Percentiles rank a stretch among this genome's conserved stretches.
Evolutionary conservation across 2,797 vertebrate species (phyloP).

Genomic region (Fratercula arctica): DNA sequence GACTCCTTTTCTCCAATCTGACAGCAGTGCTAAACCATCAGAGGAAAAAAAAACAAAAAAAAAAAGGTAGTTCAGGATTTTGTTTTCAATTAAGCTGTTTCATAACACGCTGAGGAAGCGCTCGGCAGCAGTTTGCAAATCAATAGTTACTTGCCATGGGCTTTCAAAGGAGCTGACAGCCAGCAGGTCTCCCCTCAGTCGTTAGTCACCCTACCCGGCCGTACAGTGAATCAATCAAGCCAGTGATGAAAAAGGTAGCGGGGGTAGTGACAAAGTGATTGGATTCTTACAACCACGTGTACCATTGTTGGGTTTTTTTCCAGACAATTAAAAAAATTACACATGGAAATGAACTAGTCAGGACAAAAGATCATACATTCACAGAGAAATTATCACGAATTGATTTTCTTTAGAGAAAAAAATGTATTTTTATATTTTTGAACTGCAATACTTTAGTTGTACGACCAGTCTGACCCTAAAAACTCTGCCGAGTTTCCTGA

Average conservation of each 20-base stretch:
- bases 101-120: not conserved
- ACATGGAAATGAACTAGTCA: not conserved
- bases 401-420: not conserved
- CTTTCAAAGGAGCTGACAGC: not conserved
- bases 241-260: not conserved
- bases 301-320: not conserved
- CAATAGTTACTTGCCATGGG: not conserved
- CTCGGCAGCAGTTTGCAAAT: not conserved
- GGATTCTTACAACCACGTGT: not conserved
- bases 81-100: constrained; percentile 35
- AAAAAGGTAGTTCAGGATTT: not conserved
- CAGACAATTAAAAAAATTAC: not conserved
- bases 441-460: not conserved
- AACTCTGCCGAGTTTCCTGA: not conserved
- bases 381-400: not conserved
- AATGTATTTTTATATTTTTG: not conserved
- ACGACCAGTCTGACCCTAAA: not conserved
- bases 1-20: not conserved
- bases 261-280: not conserved
- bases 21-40: not conserved
- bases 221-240: not conserved
- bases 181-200: not conserved
- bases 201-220: not conserved
- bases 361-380: rapidly evolving
- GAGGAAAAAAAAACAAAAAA: not conserved